Evolutionary conservation across 2,888 invertebrate species (phyloP).

Genomic region (Ophonus ardosiacus): DNA sequence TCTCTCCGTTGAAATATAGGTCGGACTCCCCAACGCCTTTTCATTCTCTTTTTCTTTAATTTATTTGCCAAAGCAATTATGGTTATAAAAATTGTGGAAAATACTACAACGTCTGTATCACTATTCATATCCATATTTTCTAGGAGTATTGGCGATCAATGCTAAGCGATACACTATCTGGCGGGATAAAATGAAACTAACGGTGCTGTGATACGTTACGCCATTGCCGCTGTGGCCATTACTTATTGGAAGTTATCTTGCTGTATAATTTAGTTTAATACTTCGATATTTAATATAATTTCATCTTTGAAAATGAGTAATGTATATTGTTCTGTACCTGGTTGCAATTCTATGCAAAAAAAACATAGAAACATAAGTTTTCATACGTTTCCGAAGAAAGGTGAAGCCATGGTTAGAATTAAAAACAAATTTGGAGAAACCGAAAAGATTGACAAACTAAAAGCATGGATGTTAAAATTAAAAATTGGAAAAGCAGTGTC

Average conservation of each 20-base stretch:
- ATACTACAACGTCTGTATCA: too few species aligned
- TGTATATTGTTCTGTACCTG: background rate
- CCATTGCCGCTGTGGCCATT: background rate
- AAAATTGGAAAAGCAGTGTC: background rate
- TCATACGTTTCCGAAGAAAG: too few species aligned
- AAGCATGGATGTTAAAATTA: slow-evolving; percentile 3
- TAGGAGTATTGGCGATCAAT: background rate
- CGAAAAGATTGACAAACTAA: background rate
- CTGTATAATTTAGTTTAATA: background rate
- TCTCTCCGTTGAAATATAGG: too few species aligned
- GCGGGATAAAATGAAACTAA: background rate
- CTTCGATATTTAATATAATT: background rate
- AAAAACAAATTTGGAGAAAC: background rate
- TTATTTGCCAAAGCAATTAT: too few species aligned
- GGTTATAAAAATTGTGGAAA: too few species aligned
- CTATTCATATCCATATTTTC: too few species aligned
- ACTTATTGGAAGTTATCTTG: background rate
- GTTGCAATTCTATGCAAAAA: background rate
- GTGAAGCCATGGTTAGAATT: too few species aligned
- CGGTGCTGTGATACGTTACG: background rate
- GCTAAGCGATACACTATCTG: background rate
- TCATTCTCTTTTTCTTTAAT: too few species aligned
- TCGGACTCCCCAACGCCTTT: too few species aligned
- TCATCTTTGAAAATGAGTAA: background rate
- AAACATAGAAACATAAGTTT: too few species aligned